Evolutionary conservation across 2,797 vertebrate species (phyloP).

Genomic region (Anguilla pacifica): DNA sequence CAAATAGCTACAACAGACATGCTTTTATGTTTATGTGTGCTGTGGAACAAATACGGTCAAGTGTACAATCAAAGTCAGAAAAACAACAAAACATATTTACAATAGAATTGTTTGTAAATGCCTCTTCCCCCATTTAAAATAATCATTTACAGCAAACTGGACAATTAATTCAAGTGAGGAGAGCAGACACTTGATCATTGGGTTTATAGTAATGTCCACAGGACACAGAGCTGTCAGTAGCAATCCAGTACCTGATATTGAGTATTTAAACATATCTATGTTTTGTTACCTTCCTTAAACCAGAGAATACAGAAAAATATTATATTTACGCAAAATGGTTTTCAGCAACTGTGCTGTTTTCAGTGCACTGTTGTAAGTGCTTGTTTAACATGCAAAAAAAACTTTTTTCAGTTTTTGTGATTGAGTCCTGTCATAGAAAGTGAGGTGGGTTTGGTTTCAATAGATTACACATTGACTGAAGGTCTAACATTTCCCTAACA

Average conservation of each 20-base stretch:
- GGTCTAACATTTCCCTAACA: neutral
- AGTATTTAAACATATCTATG: neutral
- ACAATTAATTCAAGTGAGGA: conserved; percentile 30
- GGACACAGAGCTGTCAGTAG: conserved; percentile 75
- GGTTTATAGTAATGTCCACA: conserved; percentile 72
- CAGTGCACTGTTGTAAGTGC: neutral
- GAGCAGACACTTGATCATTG: conserved; percentile 66
- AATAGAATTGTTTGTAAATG: conserved; percentile 20
- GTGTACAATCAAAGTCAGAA: conserved; percentile 70
- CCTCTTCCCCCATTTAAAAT: conserved; percentile 27
- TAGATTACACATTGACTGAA: conserved; percentile 9
- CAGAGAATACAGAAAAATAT: neutral
- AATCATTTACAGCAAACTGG: conserved; percentile 6
- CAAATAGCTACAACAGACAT: conserved; percentile 56
- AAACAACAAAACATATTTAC: conserved; percentile 54
- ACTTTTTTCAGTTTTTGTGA: conserved; percentile 2
- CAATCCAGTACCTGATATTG: conserved; percentile 69
- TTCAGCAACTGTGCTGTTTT: neutral
- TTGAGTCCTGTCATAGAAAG: conserved; percentile 17
- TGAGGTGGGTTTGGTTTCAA: conserved; percentile 32
- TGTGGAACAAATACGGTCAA: conserved; percentile 75
- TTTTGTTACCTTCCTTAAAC: neutral
- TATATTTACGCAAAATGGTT: conserved; percentile 8
- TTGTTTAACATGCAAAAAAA: neutral
- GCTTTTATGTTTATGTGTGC: conserved; percentile 60